Conservation (phyloP, 2,113 vertebrate species). For the Plectropomus leopardus region DNA sequence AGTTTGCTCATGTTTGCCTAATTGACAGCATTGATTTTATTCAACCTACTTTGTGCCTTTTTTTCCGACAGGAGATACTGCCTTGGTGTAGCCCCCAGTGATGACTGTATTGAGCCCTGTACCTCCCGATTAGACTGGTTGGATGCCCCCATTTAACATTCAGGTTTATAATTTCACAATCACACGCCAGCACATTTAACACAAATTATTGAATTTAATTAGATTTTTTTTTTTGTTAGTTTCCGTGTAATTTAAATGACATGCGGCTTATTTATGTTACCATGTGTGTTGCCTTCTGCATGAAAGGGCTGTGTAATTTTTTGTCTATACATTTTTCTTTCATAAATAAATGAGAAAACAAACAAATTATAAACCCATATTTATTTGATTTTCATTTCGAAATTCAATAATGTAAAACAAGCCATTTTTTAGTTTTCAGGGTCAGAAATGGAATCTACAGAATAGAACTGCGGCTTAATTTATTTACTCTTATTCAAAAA, state of each 20-base stretch:
- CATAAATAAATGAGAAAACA: too few relatives aligned
- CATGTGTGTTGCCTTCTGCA: background rate
- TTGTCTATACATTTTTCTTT: too few relatives aligned
- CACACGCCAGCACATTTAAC: slow-evolving; percentile 51
- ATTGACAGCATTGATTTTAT: slow-evolving; percentile 74
- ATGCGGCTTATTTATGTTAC: background rate
- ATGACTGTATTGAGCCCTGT: slow-evolving; percentile 85
- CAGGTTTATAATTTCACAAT: slow-evolving; percentile 79
- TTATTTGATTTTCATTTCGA: too few relatives aligned
- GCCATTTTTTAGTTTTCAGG: too few relatives aligned
- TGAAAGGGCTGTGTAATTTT: too few relatives aligned
- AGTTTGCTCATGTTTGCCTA: slow-evolving; percentile 65
- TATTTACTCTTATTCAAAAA: too few relatives aligned
- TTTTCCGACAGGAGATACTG: slow-evolving; percentile 71
- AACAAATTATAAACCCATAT: too few relatives aligned
- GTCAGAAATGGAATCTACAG: too few relatives aligned
- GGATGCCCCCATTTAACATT: slow-evolving; percentile 84
- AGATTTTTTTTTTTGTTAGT: background rate
- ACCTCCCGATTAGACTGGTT: slow-evolving; percentile 85
- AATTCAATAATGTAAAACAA: too few relatives aligned
- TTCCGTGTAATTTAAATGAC: background rate
- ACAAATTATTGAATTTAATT: background rate
- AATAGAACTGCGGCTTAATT: too few relatives aligned
- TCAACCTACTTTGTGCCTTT: slow-evolving; percentile 68
- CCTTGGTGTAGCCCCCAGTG: slow-evolving; percentile 79